Conservation (phyloP, 2,113 vertebrate species). For the Oryctolagus cuniculus region DNA sequence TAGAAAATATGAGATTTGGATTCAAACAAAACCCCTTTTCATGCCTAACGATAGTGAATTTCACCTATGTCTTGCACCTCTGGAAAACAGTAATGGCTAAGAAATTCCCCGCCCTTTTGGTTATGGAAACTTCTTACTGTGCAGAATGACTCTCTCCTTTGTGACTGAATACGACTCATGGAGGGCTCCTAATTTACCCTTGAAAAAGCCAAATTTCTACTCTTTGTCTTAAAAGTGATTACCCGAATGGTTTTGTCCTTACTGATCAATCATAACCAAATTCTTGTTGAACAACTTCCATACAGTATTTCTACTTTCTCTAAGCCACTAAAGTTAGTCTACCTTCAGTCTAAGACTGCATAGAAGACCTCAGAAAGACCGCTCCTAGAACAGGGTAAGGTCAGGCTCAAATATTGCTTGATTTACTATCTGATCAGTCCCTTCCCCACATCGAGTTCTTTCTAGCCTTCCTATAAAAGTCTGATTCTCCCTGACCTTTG, state of each 20-base stretch:
- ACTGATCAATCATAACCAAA: not conserved
- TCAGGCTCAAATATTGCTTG: not conserved
- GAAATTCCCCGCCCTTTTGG: not conserved
- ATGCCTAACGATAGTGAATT: not conserved
- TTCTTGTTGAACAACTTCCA: not conserved
- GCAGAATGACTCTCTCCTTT: not conserved
- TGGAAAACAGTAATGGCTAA: not conserved
- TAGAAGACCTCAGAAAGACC: rapidly evolving
- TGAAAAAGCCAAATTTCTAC: not conserved
- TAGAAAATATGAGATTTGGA: not conserved
- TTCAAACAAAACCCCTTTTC: not conserved
- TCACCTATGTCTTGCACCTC: not conserved
- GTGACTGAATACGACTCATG: not conserved
- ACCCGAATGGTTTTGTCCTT: not conserved
- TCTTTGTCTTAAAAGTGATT: not conserved
- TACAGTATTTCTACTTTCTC: not conserved
- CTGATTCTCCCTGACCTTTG: not conserved
- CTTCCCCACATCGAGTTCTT: not conserved
- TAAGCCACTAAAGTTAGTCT: not conserved
- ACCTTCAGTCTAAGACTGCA: too few relatives aligned
- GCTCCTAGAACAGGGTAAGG: not conserved
- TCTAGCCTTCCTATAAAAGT: not conserved
- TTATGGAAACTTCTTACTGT: not conserved
- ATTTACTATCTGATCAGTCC: too few relatives aligned
- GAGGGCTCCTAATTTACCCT: not conserved